A percentile compares a stretch with the other conserved stretches of the same genome.
These are phyloP conservation scores for Sarcophaga bullata DNA, from an alignment of 1,140 invertebrate species.

Conservation along the genomic window DNA sequence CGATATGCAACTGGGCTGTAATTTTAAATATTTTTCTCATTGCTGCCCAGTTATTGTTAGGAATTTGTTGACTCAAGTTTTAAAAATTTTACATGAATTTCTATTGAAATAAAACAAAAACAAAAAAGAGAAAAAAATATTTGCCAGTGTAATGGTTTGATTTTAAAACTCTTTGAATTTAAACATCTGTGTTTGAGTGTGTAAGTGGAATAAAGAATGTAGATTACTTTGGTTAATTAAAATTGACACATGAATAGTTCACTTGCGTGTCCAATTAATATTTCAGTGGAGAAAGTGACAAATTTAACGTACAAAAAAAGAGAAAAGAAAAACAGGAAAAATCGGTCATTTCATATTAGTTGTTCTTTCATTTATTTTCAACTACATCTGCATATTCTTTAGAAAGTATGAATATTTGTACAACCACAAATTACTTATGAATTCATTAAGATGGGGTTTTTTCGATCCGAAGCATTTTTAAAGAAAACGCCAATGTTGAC, in stretches of 20 bases:
- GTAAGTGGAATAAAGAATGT: background rate
- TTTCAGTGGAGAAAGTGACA: background rate
- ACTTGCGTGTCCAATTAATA: background rate
- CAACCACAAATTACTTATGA: no score
- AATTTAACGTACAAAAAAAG: background rate
- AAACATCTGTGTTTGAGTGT: background rate
- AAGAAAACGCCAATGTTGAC: no score
- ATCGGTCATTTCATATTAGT: no score
- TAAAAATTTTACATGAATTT: background rate
- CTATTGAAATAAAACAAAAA: background rate
- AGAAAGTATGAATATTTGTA: no score
- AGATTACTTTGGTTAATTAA: constrained; percentile 18
- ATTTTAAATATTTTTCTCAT: background rate
- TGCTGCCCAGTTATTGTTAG: background rate
- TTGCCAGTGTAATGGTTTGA: no score
- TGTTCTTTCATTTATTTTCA: no score
- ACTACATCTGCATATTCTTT: no score
- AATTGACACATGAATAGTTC: background rate
- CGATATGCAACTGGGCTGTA: background rate
- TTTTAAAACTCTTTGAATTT: no score
- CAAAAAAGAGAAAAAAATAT: background rate
- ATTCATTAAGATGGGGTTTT: no score
- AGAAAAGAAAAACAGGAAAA: no score
- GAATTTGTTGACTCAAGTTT: background rate
- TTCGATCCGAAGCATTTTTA: no score